Evolutionary conservation across 2,888 invertebrate species (phyloP), one percentile per base, ranked within the genome.

Genomic region (Sisyra nigra): DNA sequence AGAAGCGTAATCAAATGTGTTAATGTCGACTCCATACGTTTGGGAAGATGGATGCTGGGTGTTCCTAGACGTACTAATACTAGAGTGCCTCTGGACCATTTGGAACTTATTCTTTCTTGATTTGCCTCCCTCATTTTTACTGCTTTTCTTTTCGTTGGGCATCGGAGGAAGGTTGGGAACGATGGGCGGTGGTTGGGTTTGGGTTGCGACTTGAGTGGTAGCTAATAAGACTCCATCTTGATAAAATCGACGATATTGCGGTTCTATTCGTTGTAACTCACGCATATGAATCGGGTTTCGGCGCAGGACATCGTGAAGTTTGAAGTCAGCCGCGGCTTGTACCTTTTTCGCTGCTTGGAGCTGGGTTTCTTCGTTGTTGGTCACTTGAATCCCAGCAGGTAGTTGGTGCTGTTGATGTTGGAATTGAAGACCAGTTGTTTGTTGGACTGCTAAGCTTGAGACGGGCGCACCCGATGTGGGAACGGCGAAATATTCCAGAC

Each of bases 121-220:
- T 30, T 44, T 44, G 18, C 32, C 40, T 7, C 39, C 40, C 9
- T 40, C 39, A 4, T 19, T 41, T 34, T 35, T 32, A 6, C 32
- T 40, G 14, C 14, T n/a, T 17, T 40, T 30, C 40, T 40, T 40
- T 11, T 40, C 32, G 11, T 14, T 14, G 32, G 15, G 10, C 15
- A 32, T 15, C 3, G 32, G 19, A 43, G 47, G 29, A 48, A 34
- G 11, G 46, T 30, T 32, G 11, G 40, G 38, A 35, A 35, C 32
- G 30, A 34, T 15, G 33, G 32, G 39, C 40, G 62, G 57, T 36
- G 71, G 65, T 48, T 70, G 70, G 3, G 74, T 74, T 54, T 76
- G 76, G 2, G 76, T 76, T 13, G 72, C 72, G 13, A 74, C 76
- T 60, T 76, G 74, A 35, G 73, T 73, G 43, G 52, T 35, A 48